Conservation (phyloP, 2,797 vertebrate species). For the Malurus splendens region DNA sequence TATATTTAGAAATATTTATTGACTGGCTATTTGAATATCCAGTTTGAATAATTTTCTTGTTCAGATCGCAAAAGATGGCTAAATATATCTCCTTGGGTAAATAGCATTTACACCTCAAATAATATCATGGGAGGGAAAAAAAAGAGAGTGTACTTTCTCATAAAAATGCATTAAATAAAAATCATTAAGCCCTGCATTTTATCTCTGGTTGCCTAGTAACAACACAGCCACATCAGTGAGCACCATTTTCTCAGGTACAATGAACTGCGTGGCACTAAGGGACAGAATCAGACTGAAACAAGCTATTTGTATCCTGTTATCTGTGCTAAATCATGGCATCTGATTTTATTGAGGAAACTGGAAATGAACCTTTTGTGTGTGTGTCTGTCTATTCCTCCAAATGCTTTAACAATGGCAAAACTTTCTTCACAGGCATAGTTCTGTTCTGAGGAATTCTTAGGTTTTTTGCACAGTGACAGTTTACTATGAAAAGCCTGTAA, state of each 20-base stretch:
- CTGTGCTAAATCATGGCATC: conserved; percentile 35
- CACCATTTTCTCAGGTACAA: conserved; percentile 78
- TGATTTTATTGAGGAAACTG: conserved; percentile 47
- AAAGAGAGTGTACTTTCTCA: conserved; percentile 50
- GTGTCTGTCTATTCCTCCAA: neutral
- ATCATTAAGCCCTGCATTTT: conserved; percentile 66
- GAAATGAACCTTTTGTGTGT: conserved; percentile 20
- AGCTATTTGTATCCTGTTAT: conserved; percentile 60
- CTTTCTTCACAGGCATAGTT: neutral
- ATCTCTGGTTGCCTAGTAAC: conserved; percentile 85
- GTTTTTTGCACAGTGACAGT: neutral
- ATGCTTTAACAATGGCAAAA: neutral
- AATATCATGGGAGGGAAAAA: conserved; percentile 4
- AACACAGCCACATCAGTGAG: conserved; percentile 70
- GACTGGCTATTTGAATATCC: neutral
- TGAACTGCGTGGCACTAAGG: conserved; percentile 70
- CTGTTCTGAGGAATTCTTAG: neutral
- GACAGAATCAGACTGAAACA: conserved; percentile 60
- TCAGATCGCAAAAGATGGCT: neutral
- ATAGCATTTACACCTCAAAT: conserved; percentile 47
- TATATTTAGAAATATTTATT: conserved; percentile 14
- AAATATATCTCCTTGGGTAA: conserved; percentile 49
- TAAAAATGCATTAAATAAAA: conserved; percentile 72
- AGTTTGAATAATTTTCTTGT: conserved; percentile 14
- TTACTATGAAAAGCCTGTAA: neutral